These are phyloP conservation scores for Bombyx mori DNA, from an alignment of 1,140 invertebrate genomes.

Conservation along the genomic window DNA sequence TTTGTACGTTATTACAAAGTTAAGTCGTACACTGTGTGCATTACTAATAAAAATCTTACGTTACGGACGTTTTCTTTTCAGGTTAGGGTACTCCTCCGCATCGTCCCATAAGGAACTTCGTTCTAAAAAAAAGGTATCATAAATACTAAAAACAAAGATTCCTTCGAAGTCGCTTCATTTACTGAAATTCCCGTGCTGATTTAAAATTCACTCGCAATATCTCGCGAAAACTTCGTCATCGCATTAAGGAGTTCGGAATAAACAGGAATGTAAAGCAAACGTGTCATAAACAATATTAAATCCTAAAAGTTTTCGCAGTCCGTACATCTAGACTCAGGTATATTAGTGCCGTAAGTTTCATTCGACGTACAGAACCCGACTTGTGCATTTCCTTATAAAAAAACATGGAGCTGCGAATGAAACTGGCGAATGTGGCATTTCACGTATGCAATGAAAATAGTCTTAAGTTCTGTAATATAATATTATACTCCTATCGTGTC, in stretches of 20 bases:
- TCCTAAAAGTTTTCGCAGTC: constrained; percentile 30
- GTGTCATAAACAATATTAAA: constrained; percentile 58
- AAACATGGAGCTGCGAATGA: constrained; percentile 13
- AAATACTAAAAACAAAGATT: no score
- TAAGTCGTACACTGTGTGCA: no score
- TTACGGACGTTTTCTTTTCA: no score
- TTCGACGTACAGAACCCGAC: constrained; percentile 36
- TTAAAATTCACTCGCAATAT: neutral
- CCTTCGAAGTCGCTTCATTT: constrained; percentile 1
- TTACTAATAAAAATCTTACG: no score
- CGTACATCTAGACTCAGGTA: constrained; percentile 17
- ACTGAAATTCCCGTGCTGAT: constrained; percentile 3
- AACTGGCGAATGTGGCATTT: neutral
- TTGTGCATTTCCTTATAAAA: constrained; percentile 40
- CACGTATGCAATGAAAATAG: neutral
- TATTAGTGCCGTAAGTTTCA: constrained; percentile 45
- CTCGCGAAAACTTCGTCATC: no score
- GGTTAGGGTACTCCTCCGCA: no score
- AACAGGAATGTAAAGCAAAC: constrained; percentile 44
- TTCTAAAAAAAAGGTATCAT: no score
- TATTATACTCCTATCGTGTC: no score
- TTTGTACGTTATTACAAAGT: no score
- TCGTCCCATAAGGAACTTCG: no score
- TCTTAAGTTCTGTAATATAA: no score
- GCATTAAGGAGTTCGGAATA: constrained; percentile 16